Evolutionary conservation across 2,113 vertebrate species (phyloP).

Genomic region (Chamaetylas fuelleborni): DNA sequence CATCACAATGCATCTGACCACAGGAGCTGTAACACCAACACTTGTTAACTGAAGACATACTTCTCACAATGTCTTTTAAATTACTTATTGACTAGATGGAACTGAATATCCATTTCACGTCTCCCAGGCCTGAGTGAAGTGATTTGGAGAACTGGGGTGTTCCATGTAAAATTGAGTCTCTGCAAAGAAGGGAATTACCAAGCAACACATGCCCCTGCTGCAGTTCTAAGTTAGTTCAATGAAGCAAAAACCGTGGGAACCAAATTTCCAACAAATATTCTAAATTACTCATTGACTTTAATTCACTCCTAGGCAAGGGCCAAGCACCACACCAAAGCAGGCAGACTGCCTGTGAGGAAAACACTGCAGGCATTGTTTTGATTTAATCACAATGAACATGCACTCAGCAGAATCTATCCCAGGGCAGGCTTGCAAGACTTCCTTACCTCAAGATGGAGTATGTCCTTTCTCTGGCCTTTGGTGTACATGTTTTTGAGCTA

Average conservation of each 20-base stretch:
- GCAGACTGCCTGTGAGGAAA: neutral
- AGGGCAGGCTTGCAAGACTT: neutral
- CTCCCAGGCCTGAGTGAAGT: neutral
- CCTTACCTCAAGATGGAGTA: neutral
- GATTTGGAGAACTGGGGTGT: neutral
- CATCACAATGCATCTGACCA: neutral
- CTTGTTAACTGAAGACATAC: neutral
- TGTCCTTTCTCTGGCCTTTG: neutral
- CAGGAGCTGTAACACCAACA: neutral
- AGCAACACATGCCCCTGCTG: neutral
- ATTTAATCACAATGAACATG: neutral
- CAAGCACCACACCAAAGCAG: neutral
- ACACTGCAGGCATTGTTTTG: neutral
- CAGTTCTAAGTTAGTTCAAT: neutral
- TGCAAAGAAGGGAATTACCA: neutral
- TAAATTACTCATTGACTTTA: neutral
- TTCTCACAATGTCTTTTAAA: neutral
- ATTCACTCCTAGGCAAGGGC: neutral
- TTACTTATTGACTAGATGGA: neutral
- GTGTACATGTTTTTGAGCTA: neutral
- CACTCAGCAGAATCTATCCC: neutral
- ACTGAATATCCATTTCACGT: neutral
- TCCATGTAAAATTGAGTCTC: neutral
- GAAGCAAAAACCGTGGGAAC: neutral
- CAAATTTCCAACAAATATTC: neutral